Evolutionary conservation across 2,888 invertebrate species (phyloP).

Genomic region (Trichopria drosophilae): DNA sequence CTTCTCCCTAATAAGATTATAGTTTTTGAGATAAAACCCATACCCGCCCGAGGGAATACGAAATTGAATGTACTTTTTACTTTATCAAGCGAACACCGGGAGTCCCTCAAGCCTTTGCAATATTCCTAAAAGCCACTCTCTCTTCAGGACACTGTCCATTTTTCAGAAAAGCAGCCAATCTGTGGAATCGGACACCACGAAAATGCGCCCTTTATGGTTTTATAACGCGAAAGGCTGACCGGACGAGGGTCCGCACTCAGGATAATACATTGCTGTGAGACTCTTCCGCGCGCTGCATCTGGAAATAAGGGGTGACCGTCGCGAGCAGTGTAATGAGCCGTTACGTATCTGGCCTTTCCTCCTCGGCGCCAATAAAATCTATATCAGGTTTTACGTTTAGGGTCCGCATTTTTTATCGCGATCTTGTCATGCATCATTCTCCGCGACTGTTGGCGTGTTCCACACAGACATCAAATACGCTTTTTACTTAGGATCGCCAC

Average conservation of each 20-base stretch:
- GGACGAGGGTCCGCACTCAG: conserved; percentile 29
- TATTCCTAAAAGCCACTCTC: conserved; percentile 33
- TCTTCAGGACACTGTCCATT: conserved; percentile 18
- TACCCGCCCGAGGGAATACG: no score
- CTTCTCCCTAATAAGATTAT: no score
- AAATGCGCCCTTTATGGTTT: conserved; percentile 54
- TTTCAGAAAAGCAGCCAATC: conserved; percentile 27
- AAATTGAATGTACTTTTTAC: no score
- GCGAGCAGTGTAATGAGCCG: conserved; percentile 54
- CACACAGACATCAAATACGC: no score
- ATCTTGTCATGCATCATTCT: conserved; percentile 42
- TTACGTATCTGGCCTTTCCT: conserved; percentile 43
- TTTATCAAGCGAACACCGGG: conserved; percentile 5
- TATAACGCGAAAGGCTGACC: conserved; percentile 54
- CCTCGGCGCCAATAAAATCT: conserved; percentile 53
- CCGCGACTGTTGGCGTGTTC: no score
- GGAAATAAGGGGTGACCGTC: conserved; percentile 38
- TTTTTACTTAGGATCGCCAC: no score
- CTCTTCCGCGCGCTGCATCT: conserved; percentile 1
- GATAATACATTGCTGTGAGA: conserved; percentile 43
- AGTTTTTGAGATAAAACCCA: no score
- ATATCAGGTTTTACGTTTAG: conserved; percentile 48
- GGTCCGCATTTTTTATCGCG: conserved; percentile 34
- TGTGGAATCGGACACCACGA: conserved; percentile 28
- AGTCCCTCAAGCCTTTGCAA: conserved; percentile 20